Evolutionary conservation across 2,888 invertebrate species (phyloP).

Genomic region (Andricus quercusramuli): DNA sequence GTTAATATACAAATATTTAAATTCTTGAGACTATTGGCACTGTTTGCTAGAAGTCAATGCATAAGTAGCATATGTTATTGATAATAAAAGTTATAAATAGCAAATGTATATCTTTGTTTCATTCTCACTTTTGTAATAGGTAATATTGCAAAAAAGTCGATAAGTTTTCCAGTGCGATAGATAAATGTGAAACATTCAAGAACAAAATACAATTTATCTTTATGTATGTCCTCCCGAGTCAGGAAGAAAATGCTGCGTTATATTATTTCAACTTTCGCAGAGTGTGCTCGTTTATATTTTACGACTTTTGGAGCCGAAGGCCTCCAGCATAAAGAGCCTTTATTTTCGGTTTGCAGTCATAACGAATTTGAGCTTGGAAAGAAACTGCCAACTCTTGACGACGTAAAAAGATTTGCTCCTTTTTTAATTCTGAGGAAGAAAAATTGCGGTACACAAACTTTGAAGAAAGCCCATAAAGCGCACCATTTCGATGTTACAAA

Average conservation of each 20-base stretch:
- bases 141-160: slow-evolving; percentile 10
- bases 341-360: slow-evolving; percentile 30
- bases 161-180: neutral
- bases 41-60: neutral
- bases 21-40: neutral
- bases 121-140: neutral
- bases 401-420: neutral
- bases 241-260: slow-evolving; percentile 6
- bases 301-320: slow-evolving; percentile 19
- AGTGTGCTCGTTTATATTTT: slow-evolving; percentile 9
- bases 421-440: neutral
- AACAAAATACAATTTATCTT: neutral
- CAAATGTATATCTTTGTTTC: neutral
- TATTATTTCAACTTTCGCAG: slow-evolving; percentile 8
- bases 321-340: slow-evolving; percentile 20
- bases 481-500: neutral
- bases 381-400: neutral
- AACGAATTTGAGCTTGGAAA: slow-evolving; percentile 15
- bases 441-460: neutral
- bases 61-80: neutral
- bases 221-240: neutral
- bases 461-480: neutral
- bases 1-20: neutral
- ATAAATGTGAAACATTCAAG: neutral
- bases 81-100: neutral